phyloP scores from a whole-genome alignment of 2,113 vertebrate species.

The Coptodon bakossiorum region DNA sequence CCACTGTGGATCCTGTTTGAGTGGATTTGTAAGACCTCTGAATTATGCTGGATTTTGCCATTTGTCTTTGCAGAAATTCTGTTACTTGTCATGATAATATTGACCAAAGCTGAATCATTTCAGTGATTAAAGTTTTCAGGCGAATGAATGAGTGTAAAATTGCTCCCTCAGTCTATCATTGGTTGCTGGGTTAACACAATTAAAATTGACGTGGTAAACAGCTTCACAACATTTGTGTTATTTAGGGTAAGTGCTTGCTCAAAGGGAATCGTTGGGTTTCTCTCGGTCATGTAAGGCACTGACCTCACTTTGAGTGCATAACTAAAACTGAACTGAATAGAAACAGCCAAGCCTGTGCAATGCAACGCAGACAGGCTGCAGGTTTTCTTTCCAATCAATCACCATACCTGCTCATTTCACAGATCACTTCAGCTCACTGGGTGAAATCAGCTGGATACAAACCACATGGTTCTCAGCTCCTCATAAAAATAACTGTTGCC shows the following conservation, averaged over 20 bases:
- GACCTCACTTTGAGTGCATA: background rate
- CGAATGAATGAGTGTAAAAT: background rate
- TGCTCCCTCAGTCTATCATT: background rate
- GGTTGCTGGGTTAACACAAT: background rate
- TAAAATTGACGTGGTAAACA: background rate
- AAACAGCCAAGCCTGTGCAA: background rate
- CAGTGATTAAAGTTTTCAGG: background rate
- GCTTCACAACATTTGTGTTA: background rate
- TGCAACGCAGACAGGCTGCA: background rate
- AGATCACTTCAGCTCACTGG: background rate
- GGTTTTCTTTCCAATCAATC: conserved; percentile 7
- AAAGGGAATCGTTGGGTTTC: background rate
- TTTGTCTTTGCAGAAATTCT: background rate
- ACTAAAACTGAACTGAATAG: background rate
- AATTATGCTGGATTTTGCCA: fast-evolving
- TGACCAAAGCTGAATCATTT: background rate
- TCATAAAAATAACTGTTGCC: background rate
- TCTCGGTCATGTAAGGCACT: fast-evolving
- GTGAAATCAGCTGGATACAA: background rate
- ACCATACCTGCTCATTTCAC: conserved; percentile 1
- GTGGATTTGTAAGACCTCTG: background rate
- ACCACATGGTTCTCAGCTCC: background rate
- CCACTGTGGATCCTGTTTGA: background rate
- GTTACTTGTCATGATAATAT: background rate
- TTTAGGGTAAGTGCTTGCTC: background rate